Evolutionary conservation across 2,113 vertebrate species (phyloP).

Genomic region (Limanda limanda): DNA sequence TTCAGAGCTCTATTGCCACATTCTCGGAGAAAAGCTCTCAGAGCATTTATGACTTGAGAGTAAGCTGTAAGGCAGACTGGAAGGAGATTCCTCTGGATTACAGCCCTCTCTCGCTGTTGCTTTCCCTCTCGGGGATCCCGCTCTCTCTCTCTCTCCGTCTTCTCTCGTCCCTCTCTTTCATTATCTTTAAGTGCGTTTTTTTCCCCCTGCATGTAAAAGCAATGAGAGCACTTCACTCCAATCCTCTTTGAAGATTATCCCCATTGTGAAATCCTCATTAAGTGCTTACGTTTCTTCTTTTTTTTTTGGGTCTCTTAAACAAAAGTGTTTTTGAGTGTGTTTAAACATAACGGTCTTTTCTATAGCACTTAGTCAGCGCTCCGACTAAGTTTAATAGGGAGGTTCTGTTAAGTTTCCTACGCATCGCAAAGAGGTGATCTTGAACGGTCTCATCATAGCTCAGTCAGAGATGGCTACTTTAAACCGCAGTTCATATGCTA

Average conservation of each 20-base stretch:
- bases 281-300: constrained; percentile 45
- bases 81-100: constrained; percentile 55
- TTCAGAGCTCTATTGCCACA: constrained; percentile 66
- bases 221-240: constrained; percentile 48
- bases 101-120: constrained; percentile 6
- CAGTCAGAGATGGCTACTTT: constrained; percentile 46
- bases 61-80: constrained; percentile 68
- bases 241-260: constrained; percentile 74
- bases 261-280: constrained; percentile 68
- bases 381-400: constrained; percentile 48
- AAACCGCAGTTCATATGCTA: constrained; percentile 64
- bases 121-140: constrained; percentile 4
- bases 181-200: constrained; percentile 22
- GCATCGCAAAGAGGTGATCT: constrained; percentile 59
- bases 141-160: constrained; percentile 6
- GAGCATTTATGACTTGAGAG: constrained; percentile 70
- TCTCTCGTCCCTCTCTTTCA: constrained; percentile 25
- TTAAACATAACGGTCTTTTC: constrained; percentile 33
- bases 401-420: constrained; percentile 48
- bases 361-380: constrained; percentile 38
- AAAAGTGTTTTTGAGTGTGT: constrained; percentile 57
- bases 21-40: constrained; percentile 62
- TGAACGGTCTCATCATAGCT: constrained; percentile 44
- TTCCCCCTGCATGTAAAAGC: constrained; percentile 14
- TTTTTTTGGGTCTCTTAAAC: constrained; percentile 34